Evolutionary conservation across 2,113 vertebrate species (phyloP).

Genomic region (Helogale parvula): DNA sequence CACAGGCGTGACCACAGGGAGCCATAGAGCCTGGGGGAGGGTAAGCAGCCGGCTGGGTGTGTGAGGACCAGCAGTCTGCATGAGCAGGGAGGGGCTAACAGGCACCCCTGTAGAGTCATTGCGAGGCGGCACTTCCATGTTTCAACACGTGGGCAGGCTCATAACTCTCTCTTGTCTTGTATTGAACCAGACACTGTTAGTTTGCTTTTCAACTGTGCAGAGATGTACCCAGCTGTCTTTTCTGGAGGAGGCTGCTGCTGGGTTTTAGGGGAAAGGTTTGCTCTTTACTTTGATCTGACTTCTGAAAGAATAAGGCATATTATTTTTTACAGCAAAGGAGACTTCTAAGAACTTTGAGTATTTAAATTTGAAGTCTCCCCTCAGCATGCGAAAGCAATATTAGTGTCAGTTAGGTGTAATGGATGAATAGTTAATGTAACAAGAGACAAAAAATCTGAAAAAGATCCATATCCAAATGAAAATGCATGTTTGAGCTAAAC

Average conservation of each 20-base stretch:
- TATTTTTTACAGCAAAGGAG: conserved; percentile 62
- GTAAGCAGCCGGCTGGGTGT: neutral
- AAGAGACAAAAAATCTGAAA: conserved; percentile 26
- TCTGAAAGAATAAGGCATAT: conserved; percentile 69
- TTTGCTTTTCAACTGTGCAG: neutral
- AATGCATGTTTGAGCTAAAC: conserved; percentile 46
- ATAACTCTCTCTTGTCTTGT: neutral
- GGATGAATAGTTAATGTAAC: conserved; percentile 51
- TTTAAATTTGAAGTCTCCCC: conserved; percentile 69
- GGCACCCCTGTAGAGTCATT: neutral
- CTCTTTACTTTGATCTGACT: conserved; percentile 73
- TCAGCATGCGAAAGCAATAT: conserved; percentile 48
- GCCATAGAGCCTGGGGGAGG: neutral
- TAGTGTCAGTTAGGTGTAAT: conserved; percentile 62
- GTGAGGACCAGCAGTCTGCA: neutral
- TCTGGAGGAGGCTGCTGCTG: conserved; percentile 48
- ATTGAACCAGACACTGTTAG: neutral
- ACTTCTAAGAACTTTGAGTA: conserved; percentile 64
- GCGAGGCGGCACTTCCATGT: neutral
- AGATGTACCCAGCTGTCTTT: neutral
- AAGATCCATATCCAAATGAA: conserved; percentile 31
- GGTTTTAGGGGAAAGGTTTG: conserved; percentile 48
- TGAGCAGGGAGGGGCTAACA: neutral
- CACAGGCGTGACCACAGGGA: neutral
- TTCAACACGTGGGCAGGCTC: neutral